Conservation (phyloP, 2,888 invertebrate genomes). For the Ptychoptera albimana region DNA sequence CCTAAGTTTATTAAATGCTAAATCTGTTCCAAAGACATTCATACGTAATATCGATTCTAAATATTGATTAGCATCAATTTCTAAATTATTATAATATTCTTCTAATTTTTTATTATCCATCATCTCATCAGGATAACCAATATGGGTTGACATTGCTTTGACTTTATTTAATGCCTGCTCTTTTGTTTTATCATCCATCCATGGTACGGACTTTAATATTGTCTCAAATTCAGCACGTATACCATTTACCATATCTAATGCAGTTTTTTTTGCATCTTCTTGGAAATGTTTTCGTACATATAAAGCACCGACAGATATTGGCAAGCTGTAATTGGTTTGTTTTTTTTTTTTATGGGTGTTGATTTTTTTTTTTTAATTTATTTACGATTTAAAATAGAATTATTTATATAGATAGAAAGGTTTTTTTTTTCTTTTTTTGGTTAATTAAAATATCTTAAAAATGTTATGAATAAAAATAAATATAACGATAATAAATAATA, state of each 20-base stretch:
- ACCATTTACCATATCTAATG: slow-evolving; percentile 74
- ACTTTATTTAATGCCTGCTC: slow-evolving; percentile 63
- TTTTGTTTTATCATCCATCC: slow-evolving; percentile 84
- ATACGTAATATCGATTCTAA: slow-evolving; percentile 61
- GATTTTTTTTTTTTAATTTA: too few relatives aligned
- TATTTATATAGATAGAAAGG: too few relatives aligned
- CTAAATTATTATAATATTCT: slow-evolving; percentile 61
- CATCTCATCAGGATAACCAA: slow-evolving; percentile 85
- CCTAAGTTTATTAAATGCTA: slow-evolving; percentile 58
- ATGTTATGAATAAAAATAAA: too few relatives aligned
- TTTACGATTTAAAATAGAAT: too few relatives aligned
- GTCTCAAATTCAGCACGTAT: slow-evolving; percentile 69
- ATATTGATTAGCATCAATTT: slow-evolving; percentile 51
- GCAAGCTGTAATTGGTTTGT: slow-evolving; percentile 40
- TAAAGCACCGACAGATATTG: slow-evolving; percentile 63
- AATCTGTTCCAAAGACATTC: slow-evolving; percentile 66
- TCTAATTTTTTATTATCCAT: slow-evolving; percentile 65
- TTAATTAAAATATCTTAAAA: too few relatives aligned
- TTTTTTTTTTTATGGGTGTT: too few relatives aligned
- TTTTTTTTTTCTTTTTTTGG: too few relatives aligned
- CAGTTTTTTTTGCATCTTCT: slow-evolving; percentile 66
- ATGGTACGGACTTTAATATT: slow-evolving; percentile 62
- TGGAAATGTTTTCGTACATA: slow-evolving; percentile 81
- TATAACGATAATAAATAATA: too few relatives aligned
- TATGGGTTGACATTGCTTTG: slow-evolving; percentile 69